Base-by-base conservation (phyloP, 53 echinoderm and acorn worm genomes). In the Apostichopus leukothele region DNA sequence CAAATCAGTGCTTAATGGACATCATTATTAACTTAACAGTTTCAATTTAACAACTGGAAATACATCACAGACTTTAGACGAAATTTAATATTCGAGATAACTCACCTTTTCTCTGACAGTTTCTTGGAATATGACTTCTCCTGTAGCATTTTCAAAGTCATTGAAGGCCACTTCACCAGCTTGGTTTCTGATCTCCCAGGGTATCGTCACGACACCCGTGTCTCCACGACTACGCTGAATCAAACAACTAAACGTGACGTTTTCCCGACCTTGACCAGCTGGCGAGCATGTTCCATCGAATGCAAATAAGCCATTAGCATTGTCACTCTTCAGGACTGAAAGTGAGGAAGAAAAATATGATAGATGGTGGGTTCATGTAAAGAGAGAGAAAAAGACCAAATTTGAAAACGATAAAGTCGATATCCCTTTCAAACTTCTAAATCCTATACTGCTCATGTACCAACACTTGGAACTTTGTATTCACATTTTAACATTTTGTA, bases 241-340 rank as follows among this genome's bases (percentile, higher is more conserved):
- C 22, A 83, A 86, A 76, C 99, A 99, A 21, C 91, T 92, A 89
- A 94, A 99, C 59, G 88, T 90, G n/a, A 93, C 10, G 4, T 92
- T 89, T 74, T 99, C 99, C 13, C 84, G 7, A 52, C 88, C 92
- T 2, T 23, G 26, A 8, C 25, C 50, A 53, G 78, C 83, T 53
- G 91, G 51, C 0, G 76, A 75, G 89, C 99, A 98, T 1, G 84
- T 89, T 6, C 99, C 94, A 74, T 92, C 92, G 79, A 98, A 96
- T 4, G 96, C 94, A 86, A 96, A 96, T 68, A 98, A 91, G 14
- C 99, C 99, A 80, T 98, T 98, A 75, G 99, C 99, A 83, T 98
- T 98, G 86, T 98, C 99, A 91, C 96, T 98, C 88, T 96, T 99
- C 91, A 99, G 77, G 51, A 99, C 99, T 98, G 89, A 59, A 76